Conservation (phyloP, 2,888 invertebrate species). For the Lampropteryx suffumata region DNA sequence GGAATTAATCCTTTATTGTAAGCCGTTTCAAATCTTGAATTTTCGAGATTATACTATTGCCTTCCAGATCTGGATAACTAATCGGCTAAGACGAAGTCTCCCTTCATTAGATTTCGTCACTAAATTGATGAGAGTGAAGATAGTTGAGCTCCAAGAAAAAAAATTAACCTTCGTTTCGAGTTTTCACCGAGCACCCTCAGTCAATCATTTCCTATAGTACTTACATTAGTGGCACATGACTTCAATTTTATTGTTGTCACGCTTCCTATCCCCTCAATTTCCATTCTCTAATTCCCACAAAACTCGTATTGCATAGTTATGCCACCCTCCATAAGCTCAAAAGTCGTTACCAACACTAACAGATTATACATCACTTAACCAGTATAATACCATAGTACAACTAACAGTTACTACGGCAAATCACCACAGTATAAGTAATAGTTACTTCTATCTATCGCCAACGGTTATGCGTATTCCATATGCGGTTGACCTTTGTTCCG, state of each 20-base stretch:
- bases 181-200: no score
- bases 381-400: neutral
- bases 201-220: no score
- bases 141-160: no score
- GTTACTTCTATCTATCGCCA: conserved; percentile 18
- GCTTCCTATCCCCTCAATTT: no score
- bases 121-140: no score
- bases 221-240: no score
- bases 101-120: no score
- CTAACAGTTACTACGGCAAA: neutral
- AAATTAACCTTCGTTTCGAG: no score
- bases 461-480: conserved; percentile 28
- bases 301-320: neutral
- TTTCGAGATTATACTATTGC: neutral
- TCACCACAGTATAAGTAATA: neutral
- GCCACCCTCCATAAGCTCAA: neutral
- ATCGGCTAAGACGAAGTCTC: no score
- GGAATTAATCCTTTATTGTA: conserved; percentile 4
- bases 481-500: conserved; percentile 44
- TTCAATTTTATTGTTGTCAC: no score
- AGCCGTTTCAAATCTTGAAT: neutral
- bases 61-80: no score
- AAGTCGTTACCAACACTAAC: neutral
- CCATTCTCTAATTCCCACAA: no score
- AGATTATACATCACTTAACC: neutral